Conservation (phyloP, 1,140 invertebrate species). For the Araneus ventricosus region DNA sequence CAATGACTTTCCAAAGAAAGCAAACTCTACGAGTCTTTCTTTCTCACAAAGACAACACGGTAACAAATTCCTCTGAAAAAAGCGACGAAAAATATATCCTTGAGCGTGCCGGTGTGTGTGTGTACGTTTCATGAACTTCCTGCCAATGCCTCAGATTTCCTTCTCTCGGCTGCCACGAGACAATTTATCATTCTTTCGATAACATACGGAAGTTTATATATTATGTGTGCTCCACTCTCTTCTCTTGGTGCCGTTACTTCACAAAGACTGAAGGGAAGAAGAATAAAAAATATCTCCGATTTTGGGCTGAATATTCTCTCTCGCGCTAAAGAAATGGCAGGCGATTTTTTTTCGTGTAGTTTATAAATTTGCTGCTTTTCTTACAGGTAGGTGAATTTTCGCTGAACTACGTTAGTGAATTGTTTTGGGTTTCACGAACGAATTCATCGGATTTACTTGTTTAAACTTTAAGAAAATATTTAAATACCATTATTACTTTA, state of each 20-base stretch:
- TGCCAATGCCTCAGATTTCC: background rate
- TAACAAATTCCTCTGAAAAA: background rate
- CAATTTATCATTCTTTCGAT: background rate
- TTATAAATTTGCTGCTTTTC: no score
- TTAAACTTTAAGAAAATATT: no score
- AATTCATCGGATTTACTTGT: no score
- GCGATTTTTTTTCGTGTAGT: background rate
- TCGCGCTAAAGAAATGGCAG: background rate
- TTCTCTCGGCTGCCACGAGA: background rate
- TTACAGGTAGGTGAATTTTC: no score
- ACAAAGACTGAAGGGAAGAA: background rate
- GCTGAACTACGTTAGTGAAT: no score
- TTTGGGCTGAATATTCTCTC: background rate
- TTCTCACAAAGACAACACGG: background rate
- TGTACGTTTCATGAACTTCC: background rate
- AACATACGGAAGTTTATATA: constrained; percentile 22
- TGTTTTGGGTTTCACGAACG: no score
- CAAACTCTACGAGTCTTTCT: background rate
- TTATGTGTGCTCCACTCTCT: background rate
- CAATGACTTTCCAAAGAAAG: no score
- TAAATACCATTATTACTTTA: no score
- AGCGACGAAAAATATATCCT: background rate
- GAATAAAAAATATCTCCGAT: background rate
- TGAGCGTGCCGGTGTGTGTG: background rate
- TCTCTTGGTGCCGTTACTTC: background rate